Base-by-base conservation (phyloP, 2,113 vertebrate genomes). In the Coptodon rendalli region DNA sequence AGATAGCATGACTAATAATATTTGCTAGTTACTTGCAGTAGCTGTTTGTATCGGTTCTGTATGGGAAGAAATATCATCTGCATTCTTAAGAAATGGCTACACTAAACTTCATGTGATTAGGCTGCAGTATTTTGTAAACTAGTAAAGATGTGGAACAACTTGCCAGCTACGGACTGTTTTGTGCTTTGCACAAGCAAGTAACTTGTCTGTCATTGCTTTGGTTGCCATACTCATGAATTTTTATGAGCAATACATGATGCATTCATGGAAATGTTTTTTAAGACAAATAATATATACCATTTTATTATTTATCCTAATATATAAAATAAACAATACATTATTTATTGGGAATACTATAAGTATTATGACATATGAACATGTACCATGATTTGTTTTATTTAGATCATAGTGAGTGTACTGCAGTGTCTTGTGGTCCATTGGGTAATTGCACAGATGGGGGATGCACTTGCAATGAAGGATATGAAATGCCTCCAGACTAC, bases 351-450 rank as follows among this genome's bases (percentile, higher is more conserved):
- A 36, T 36, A 36, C 34, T 36, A 9, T 38, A 38, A 9, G 36
- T 27, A 27, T 27, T 27, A 27, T 27, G 27, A 27, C 27, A 27
- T 78, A 31, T 78, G 17, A 54, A 36, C 2, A 80, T 54, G 12
- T 16, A 22, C 31, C 13, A 54, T 56, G 31, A 54, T 38, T 56
- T 78, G 7, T 66, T 5, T 80, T 71, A 3, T 89, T 81, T 34
- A 96, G 95, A 84, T 80, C 94, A 94, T 53, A 22, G 2, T 12
- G 2, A 5, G 1, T 96, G 95, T 85, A 14, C 13, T 0, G 0
- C 10, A 8, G 43, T 16, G 3, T 91, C 91, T 22, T 95, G 95
- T 22, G 95, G 95, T 31, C 92, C 91, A 9, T 71, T 89, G 5
- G 91, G 94, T 45, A 1, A 82, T 24, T 96, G 95, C 56, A 1